phyloP scores from a whole-genome alignment of 2,797 vertebrate species.

The Alectoris magna region DNA sequence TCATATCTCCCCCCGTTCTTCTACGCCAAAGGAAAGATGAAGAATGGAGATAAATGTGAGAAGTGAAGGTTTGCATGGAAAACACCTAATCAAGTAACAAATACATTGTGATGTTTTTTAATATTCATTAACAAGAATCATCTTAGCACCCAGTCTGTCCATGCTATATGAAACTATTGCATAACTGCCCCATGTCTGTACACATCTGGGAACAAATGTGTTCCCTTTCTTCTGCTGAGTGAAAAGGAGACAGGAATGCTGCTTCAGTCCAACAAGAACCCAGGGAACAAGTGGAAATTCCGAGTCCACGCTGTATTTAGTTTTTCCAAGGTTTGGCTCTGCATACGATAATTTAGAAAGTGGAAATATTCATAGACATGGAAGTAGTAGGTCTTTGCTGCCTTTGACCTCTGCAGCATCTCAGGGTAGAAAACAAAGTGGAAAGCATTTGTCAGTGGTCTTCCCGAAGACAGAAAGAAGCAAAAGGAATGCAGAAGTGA shows the following conservation, averaged over 20 bases:
- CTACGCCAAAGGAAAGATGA: constrained; percentile 24
- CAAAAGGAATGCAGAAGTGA: background rate
- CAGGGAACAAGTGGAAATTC: background rate
- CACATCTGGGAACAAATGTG: background rate
- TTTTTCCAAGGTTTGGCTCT: background rate
- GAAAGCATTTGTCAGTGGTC: background rate
- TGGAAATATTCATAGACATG: background rate
- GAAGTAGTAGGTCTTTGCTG: background rate
- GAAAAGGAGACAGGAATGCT: constrained; percentile 9
- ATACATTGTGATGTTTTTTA: background rate
- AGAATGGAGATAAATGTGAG: constrained; percentile 23
- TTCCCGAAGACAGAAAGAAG: background rate
- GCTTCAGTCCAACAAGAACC: background rate
- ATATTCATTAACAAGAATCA: background rate
- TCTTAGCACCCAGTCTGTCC: background rate
- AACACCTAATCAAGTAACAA: constrained; percentile 13
- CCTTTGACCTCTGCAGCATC: background rate
- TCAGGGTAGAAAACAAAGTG: background rate
- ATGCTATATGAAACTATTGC: background rate
- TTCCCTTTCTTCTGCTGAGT: background rate
- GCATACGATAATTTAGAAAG: background rate
- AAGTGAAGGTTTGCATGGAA: background rate
- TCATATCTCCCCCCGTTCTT: background rate
- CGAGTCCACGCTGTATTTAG: background rate
- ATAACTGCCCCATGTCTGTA: background rate